A percentile compares a stretch with the other conserved stretches of the same genome.
Evolutionary conservation across 2,797 vertebrate species (phyloP).

Genomic region (Orestias chungarensis): DNA sequence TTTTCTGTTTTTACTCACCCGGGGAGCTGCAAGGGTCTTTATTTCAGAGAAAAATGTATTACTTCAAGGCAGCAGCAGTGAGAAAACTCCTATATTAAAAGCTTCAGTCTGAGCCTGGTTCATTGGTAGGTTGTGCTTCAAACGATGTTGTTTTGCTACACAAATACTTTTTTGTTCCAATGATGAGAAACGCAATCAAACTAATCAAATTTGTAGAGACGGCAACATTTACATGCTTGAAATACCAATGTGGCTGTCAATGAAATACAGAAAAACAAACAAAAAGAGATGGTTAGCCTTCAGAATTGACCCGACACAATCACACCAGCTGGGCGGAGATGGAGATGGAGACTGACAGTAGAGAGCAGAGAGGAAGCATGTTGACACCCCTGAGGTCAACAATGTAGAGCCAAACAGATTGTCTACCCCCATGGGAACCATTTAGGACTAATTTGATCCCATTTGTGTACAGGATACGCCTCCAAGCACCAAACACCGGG

Average conservation of each 20-base stretch:
- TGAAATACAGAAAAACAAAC: too few relatives aligned
- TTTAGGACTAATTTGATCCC: conserved; percentile 55
- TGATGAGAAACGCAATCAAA: background rate
- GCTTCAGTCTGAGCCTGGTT: conserved; percentile 25
- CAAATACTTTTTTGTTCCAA: conserved; percentile 4
- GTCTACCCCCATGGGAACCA: conserved; percentile 27
- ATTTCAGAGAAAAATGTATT: conserved; percentile 25
- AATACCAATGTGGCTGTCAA: background rate
- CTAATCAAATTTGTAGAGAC: background rate
- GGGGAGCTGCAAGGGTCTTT: conserved; percentile 38
- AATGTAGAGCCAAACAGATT: conserved; percentile 39
- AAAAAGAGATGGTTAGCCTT: background rate
- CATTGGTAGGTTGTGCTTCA: conserved; percentile 38
- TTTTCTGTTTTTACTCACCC: conserved; percentile 17
- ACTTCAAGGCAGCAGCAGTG: conserved; percentile 36
- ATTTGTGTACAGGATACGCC: conserved; percentile 55
- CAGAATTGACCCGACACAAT: conserved; percentile 4
- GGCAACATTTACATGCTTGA: background rate
- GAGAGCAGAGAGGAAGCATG: conserved; percentile 15
- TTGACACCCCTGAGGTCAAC: conserved; percentile 48
- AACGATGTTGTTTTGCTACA: too few relatives aligned
- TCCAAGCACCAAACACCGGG: conserved; percentile 39
- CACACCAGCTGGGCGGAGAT: conserved; percentile 30
- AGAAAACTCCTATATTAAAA: conserved; percentile 25
- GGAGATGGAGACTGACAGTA: conserved; percentile 30